These are phyloP conservation scores for Mimumesa dahlbomi DNA, from an alignment of 2,888 invertebrate genomes.

Conservation along the genomic window DNA sequence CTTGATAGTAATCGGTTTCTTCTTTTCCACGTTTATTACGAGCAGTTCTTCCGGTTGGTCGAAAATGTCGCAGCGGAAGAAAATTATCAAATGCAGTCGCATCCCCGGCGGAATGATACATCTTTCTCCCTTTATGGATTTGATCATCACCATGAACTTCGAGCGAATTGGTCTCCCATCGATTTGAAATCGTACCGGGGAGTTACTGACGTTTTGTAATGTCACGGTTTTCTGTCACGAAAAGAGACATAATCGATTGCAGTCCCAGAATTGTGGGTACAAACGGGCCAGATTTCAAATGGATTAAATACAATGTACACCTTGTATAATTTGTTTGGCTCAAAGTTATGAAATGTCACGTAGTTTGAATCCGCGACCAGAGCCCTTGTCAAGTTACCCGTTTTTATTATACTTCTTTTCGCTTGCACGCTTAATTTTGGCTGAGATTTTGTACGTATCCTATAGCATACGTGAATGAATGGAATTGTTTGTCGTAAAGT, in stretches of 20 bases:
- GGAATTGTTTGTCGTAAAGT: neutral
- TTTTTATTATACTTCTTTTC: constrained; percentile 52
- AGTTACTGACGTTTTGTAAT: constrained; percentile 48
- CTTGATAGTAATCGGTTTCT: constrained; percentile 66
- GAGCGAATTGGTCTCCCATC: constrained; percentile 66
- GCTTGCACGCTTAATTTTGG: accelerated
- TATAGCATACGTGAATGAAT: neutral
- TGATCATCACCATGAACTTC: constrained; percentile 69
- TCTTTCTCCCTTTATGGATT: constrained; percentile 45
- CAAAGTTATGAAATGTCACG: constrained; percentile 77
- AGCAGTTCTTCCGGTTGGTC: constrained; percentile 74
- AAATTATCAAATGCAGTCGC: constrained; percentile 72
- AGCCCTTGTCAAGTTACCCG: constrained; percentile 43
- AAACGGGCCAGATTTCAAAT: neutral
- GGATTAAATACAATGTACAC: constrained; percentile 60
- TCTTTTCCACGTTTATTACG: constrained; percentile 72
- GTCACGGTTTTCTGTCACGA: constrained; percentile 55
- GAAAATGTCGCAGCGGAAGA: constrained; percentile 73
- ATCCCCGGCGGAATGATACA: constrained; percentile 79
- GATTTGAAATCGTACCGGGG: constrained; percentile 71
- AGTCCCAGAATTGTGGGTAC: neutral
- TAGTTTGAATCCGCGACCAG: constrained; percentile 70
- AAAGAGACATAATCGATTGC: neutral
- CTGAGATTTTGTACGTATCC: neutral
- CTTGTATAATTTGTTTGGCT: constrained; percentile 72